These are phyloP conservation scores for Hyposoter dolosus DNA, from an alignment of 2,888 invertebrate genomes.

Conservation along the genomic window DNA sequence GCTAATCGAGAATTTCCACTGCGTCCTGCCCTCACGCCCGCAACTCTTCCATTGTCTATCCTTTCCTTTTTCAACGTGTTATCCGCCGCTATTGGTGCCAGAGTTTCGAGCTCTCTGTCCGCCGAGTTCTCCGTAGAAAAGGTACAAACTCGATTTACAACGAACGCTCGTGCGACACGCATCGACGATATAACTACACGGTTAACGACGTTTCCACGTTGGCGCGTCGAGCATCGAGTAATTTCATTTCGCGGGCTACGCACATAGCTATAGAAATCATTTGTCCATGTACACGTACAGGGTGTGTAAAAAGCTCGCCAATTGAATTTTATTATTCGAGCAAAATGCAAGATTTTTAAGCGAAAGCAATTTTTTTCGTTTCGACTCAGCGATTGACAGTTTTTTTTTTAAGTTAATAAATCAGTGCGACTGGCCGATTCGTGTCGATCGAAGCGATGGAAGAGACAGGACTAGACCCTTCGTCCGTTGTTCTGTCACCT, in stretches of 20 bases:
- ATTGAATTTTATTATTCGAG: neutral
- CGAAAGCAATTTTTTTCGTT: neutral
- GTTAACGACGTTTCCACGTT: slow-evolving; percentile 83
- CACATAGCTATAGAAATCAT: slow-evolving; percentile 27
- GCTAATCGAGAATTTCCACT: slow-evolving; percentile 1
- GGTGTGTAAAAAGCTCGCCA: slow-evolving; percentile 4
- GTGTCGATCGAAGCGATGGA: neutral
- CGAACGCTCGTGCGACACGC: slow-evolving; percentile 79
- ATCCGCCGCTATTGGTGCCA: neutral
- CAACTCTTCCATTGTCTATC: slow-evolving; percentile 28
- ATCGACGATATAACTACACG: slow-evolving; percentile 81
- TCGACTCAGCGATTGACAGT: neutral
- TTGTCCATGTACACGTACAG: neutral
- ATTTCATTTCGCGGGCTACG: slow-evolving; percentile 78
- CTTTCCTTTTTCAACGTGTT: slow-evolving; percentile 28
- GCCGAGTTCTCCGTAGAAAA: slow-evolving; percentile 68
- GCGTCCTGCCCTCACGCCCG: neutral
- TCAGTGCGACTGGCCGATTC: neutral
- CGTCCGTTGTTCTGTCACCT: no score
- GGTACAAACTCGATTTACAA: slow-evolving; percentile 82
- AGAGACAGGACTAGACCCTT: neutral
- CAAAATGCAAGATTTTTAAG: neutral
- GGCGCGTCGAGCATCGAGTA: slow-evolving; percentile 82
- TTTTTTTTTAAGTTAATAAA: neutral
- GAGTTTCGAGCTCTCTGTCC: slow-evolving; percentile 28